phyloP scores from a whole-genome alignment of 1,140 invertebrate genomes.

The Thaumatotibia leucotreta region DNA sequence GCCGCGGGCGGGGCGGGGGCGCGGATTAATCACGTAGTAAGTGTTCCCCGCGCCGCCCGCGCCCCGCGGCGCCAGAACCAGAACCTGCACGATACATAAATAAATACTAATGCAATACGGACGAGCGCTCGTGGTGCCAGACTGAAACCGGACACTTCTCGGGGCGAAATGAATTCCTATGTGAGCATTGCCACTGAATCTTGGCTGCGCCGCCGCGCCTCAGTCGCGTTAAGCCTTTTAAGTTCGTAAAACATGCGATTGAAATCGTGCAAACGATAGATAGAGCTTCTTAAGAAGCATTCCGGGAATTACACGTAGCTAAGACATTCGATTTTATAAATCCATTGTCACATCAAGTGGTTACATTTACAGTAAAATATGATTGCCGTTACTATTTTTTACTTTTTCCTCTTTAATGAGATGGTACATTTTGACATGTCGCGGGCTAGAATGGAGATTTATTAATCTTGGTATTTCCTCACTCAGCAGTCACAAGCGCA shows the following conservation, averaged over 20 bases:
- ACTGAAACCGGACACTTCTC: constrained; percentile 74
- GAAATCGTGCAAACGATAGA: neutral
- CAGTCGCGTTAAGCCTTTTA: constrained; percentile 30
- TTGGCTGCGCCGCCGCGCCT: constrained; percentile 44
- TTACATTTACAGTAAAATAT: too few relatives aligned
- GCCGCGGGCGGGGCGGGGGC: constrained; percentile 34
- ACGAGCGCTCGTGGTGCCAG: constrained; percentile 61
- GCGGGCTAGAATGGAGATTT: neutral
- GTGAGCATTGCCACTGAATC: constrained; percentile 69
- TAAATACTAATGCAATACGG: constrained; percentile 69
- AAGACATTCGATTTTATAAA: neutral
- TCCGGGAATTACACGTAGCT: neutral
- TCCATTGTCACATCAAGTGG: neutral
- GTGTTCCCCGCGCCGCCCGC: constrained; percentile 52
- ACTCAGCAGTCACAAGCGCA: neutral
- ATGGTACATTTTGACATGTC: neutral
- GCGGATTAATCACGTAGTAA: constrained; percentile 75
- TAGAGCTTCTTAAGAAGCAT: neutral
- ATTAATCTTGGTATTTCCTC: neutral
- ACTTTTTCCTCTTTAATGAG: too few relatives aligned
- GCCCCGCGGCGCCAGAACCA: constrained; percentile 58
- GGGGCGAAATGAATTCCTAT: constrained; percentile 69
- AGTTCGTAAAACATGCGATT: constrained; percentile 14
- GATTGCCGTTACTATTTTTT: too few relatives aligned
- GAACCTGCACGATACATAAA: constrained; percentile 66